phyloP scores from a whole-genome alignment of 92 coral and sea anemone species.

The Porites divaricata region DNA sequence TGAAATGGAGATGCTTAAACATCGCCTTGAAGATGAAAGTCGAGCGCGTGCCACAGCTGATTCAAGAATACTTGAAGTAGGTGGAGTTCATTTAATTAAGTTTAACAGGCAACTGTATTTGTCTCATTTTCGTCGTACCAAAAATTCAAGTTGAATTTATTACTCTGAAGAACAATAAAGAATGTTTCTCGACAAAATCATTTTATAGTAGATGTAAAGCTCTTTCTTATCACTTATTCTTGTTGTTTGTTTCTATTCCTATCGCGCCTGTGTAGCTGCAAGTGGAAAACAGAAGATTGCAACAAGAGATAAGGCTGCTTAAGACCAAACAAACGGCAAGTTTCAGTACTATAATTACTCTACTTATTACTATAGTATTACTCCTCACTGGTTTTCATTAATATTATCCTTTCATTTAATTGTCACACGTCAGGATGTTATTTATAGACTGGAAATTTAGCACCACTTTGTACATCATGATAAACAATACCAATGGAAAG shows the following conservation, averaged over 20 bases:
- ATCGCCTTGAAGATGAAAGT: constrained; percentile 83
- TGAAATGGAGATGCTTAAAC: constrained; percentile 80
- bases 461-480: too few species aligned
- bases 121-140: too few species aligned
- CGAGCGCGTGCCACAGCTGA: constrained; percentile 81
- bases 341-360: not conserved
- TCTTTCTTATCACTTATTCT: not conserved
- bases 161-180: too few species aligned
- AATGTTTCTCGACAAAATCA: not conserved
- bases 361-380: too few species aligned
- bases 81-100: not conserved
- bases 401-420: too few species aligned
- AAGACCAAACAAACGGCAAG: constrained; percentile 73
- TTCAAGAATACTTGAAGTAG: constrained; percentile 87
- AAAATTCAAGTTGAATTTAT: too few species aligned
- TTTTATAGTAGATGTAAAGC: not conserved
- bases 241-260: not conserved
- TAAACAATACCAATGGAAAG: too few species aligned
- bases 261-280: constrained; percentile 68
- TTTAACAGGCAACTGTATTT: too few species aligned
- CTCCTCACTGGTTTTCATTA: too few species aligned
- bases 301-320: constrained; percentile 84
- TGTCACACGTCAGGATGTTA: too few species aligned
- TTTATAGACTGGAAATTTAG: too few species aligned
- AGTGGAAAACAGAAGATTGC: constrained; percentile 91